Percentiles rank a stretch among this genome's conserved stretches.
phyloP scores from a whole-genome alignment of 2,797 vertebrate species.

The Enteromius afrohamiltoni region DNA sequence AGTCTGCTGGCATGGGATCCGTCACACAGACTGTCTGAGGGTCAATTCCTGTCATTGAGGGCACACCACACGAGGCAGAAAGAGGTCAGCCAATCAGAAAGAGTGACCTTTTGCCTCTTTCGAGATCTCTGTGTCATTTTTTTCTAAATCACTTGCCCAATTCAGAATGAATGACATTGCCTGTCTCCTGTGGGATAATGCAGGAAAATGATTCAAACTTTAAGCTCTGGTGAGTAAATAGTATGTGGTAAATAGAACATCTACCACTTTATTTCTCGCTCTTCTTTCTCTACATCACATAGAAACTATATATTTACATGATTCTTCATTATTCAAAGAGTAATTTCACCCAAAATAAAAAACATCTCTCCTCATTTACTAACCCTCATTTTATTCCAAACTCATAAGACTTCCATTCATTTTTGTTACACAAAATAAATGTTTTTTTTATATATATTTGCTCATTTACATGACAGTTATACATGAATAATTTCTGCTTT shows the following conservation, averaged over 20 bases:
- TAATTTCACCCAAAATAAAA: no score
- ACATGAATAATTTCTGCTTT: not conserved
- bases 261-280: not conserved
- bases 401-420: not conserved
- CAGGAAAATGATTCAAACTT: conserved; percentile 20
- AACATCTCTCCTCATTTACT: not conserved
- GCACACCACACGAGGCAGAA: not conserved
- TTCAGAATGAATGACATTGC: conserved; percentile 25
- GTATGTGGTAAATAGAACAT: not conserved
- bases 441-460: not conserved
- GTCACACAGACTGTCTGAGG: conserved; percentile 28
- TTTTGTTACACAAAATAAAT: not conserved
- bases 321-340: no score
- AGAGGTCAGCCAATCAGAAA: conserved; percentile 33
- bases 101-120: conserved; percentile 43
- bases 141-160: conserved; percentile 37
- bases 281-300: not conserved
- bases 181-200: not conserved
- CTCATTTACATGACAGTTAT: not conserved
- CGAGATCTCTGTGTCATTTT: conserved; percentile 39
- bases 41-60: conserved; percentile 23
- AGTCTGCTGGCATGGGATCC: conserved; percentile 40
- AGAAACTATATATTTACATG: not conserved
- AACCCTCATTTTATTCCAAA: not conserved
- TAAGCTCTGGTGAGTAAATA: conserved; percentile 4